Base-by-base conservation (phyloP, 2,113 vertebrate species). In the Nibea coibor region DNA sequence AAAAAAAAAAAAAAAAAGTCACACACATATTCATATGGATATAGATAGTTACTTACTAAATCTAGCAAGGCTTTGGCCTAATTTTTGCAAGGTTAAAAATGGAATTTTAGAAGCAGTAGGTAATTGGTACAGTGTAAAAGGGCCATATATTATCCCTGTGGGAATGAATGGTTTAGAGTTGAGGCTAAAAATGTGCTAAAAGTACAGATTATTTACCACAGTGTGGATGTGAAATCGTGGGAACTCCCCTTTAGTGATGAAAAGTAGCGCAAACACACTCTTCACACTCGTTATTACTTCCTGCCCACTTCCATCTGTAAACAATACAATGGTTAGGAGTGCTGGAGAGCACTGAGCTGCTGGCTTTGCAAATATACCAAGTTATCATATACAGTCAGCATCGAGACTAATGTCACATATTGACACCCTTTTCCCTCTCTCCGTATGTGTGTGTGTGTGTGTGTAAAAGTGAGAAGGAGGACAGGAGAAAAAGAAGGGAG, bases 401-500 rank as follows among this genome's bases (percentile, higher is more conserved):
- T 84, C 61, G 66, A 45, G 72, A 86, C 83, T 79, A 85, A 84
- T 73, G 74, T 86, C 80, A 87, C 81, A 74, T 75, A 80, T 85
- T 84, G 87, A 83, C 88, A 90, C 87, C 78, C 89, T 78, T 88
- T 61, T 39, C 26, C 20, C n/a, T 51, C 43, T 59, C 35, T 76
- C 51, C 42, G 58, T 61, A 61, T 53, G 75, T 56, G 68, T 66
- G 62, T 81, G 83, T 94, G 93, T 42, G 93, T 89, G 89, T 90
- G 64, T 59, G 45, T 69, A 69, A 91, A 94, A 93, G 93, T 84
- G 92, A 94, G 81, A 88, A 87, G 92, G 80, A 87, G 82, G 87
- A 88, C 82, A 75, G 86, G 78, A 84, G 84, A 86, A 89, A 90
- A 81, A 93, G 89, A 95, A 86, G 92, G 81, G 93, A 95, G 95